Conservation (phyloP, 1,140 invertebrate species). For the Rhopalosiphum padi region DNA sequence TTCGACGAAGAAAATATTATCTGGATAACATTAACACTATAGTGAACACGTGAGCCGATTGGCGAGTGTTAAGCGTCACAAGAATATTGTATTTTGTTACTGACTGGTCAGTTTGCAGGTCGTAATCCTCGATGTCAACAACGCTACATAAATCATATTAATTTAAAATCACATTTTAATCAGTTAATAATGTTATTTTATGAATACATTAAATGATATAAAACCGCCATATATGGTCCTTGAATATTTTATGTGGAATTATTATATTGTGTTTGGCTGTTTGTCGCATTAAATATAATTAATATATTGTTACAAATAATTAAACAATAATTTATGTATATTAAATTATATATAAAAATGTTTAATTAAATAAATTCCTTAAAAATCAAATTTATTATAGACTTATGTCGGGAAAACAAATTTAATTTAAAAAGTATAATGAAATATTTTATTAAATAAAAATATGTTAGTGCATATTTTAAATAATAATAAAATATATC, state of each 20-base stretch:
- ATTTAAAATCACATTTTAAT: background rate
- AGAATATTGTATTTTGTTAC: background rate
- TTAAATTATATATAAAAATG: no score
- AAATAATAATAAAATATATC: background rate
- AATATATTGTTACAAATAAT: no score
- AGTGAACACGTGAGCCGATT: background rate
- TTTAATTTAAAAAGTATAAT: background rate
- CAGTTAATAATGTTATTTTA: background rate
- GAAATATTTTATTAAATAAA: background rate
- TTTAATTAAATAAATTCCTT: no score
- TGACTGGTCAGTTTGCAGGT: background rate
- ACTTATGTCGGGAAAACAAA: background rate
- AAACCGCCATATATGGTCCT: fast-evolving
- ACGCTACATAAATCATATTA: no score
- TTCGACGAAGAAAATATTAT: background rate
- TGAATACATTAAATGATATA: background rate
- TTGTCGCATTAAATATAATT: background rate
- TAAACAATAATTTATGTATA: no score
- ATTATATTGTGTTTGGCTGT: background rate
- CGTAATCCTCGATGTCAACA: background rate
- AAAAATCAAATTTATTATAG: background rate
- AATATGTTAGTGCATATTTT: background rate
- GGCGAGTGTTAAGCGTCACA: background rate
- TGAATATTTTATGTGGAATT: background rate
- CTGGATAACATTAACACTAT: background rate